Conservation (phyloP, 2,888 invertebrate species). For the Drosophila nr. perissopoda region DNA sequence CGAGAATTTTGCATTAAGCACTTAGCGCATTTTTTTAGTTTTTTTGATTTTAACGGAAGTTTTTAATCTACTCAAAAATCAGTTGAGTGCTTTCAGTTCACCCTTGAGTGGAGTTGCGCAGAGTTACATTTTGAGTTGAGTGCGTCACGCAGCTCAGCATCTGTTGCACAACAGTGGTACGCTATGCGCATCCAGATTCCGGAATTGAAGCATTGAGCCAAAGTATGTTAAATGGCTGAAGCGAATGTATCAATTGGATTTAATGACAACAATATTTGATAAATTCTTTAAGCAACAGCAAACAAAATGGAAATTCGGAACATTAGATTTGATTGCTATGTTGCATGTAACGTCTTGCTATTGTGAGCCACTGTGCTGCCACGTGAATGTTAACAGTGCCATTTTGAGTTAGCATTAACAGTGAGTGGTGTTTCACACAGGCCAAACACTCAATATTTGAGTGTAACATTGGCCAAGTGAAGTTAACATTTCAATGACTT, state of each 20-base stretch:
- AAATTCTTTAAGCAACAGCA: background rate
- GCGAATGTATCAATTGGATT: background rate
- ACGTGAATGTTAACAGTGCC: slow-evolving; percentile 32
- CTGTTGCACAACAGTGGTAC: slow-evolving; percentile 53
- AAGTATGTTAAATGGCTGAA: background rate
- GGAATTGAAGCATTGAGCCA: background rate
- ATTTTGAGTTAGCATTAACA: slow-evolving; percentile 44
- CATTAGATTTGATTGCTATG: background rate
- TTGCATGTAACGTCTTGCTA: background rate
- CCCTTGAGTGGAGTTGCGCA: slow-evolving; percentile 20
- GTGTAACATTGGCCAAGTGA: slow-evolving; percentile 19
- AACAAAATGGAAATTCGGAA: background rate
- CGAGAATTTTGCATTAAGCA: slow-evolving; percentile 42
- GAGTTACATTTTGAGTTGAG: slow-evolving; percentile 29
- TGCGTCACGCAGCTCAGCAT: slow-evolving; percentile 26
- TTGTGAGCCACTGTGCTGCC: slow-evolving; percentile 28
- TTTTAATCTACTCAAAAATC: slow-evolving; percentile 1
- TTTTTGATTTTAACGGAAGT: slow-evolving; percentile 24
- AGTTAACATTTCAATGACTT: slow-evolving; percentile 30
- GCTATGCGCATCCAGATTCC: background rate
- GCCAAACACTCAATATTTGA: slow-evolving; percentile 8
- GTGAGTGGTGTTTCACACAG: slow-evolving; percentile 24
- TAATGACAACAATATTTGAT: background rate
- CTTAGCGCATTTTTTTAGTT: slow-evolving; percentile 35
- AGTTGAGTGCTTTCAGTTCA: slow-evolving; percentile 12